Percentiles rank a stretch among this genome's conserved stretches.
Evolutionary conservation across 2,113 vertebrate genomes (phyloP).

Genomic region (Notarius lentiginosus): DNA sequence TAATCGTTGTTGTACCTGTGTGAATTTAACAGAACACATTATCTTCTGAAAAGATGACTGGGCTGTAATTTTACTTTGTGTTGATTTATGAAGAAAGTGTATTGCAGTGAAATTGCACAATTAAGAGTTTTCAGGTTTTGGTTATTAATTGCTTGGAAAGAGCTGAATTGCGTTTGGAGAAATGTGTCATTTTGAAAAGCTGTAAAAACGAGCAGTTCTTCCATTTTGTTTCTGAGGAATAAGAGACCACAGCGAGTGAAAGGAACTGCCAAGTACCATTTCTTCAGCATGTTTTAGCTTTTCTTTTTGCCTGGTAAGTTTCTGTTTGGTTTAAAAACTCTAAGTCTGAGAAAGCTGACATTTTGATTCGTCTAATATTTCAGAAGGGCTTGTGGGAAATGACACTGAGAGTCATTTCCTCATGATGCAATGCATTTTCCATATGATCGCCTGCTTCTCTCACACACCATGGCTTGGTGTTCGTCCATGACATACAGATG

Average conservation of each 20-base stretch:
- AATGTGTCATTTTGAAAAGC: background rate
- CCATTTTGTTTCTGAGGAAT: background rate
- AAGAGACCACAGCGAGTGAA: background rate
- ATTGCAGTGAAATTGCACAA: background rate
- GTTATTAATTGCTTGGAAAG: background rate
- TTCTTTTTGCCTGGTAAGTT: background rate
- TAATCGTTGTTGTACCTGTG: background rate
- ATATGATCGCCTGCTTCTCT: slow-evolving; percentile 35
- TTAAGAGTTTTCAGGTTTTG: background rate
- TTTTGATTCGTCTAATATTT: slow-evolving; percentile 37
- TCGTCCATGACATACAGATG: slow-evolving; percentile 30
- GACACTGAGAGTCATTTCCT: slow-evolving; percentile 22
- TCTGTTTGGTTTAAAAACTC: background rate
- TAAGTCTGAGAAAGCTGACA: slow-evolving; percentile 7
- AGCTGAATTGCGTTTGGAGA: background rate
- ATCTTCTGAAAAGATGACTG: no score
- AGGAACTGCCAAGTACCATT: background rate
- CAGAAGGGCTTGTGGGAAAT: slow-evolving; percentile 39
- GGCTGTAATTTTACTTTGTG: background rate
- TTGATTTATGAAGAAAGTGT: background rate
- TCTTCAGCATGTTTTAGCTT: background rate
- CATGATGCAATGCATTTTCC: slow-evolving; percentile 45
- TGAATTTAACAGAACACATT: background rate
- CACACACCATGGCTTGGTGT: slow-evolving; percentile 7
- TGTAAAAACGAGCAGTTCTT: background rate